Percentiles rank a stretch among this genome's conserved stretches.
phyloP scores from a whole-genome alignment of 2,113 vertebrate species.

The Catharus bicknelli region DNA sequence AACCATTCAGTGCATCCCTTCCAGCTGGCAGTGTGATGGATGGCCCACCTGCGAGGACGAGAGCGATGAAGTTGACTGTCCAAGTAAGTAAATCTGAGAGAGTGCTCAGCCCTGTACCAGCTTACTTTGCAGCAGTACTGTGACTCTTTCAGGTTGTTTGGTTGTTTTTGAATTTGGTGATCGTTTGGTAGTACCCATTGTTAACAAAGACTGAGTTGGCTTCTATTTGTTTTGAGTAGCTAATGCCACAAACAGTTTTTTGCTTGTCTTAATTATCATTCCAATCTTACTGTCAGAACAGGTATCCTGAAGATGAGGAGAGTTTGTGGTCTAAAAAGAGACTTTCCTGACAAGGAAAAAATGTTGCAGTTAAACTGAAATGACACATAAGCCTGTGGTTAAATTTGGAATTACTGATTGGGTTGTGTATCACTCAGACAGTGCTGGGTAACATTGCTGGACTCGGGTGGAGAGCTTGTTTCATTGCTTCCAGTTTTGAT shows the following conservation, averaged over 20 bases:
- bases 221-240: background rate
- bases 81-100: constrained; percentile 76
- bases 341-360: background rate
- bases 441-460: background rate
- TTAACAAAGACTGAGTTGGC: background rate
- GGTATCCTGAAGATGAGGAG: background rate
- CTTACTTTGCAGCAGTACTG: background rate
- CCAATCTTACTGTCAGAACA: background rate
- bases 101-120: background rate
- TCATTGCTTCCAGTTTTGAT: background rate
- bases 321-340: background rate
- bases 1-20: constrained; percentile 94
- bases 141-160: background rate
- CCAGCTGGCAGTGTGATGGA: constrained; percentile 93
- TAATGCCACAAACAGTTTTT: background rate
- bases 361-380: background rate
- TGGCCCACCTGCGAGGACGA: constrained; percentile 93
- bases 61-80: constrained; percentile 94
- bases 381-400: background rate
- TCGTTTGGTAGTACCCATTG: background rate
- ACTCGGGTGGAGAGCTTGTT: background rate
- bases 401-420: background rate
- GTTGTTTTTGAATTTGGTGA: background rate
- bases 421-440: background rate
- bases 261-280: background rate